A percentile compares a stretch with the other conserved stretches of the same genome.
These are phyloP conservation scores for Pseudoips prasinana DNA, from an alignment of 2,888 invertebrate genomes.

Conservation along the genomic window DNA sequence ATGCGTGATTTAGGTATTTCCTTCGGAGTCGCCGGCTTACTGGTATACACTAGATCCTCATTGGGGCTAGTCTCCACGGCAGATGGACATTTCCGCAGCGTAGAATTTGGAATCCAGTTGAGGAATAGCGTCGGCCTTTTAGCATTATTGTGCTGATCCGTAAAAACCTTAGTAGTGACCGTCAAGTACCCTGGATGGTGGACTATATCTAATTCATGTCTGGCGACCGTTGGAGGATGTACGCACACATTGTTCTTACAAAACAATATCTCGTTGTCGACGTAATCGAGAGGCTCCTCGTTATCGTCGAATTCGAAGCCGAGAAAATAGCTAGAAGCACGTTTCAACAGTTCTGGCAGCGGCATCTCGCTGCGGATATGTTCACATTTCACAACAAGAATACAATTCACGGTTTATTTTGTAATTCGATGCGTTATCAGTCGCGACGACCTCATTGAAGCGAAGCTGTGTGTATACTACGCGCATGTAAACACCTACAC, in stretches of 20 bases:
- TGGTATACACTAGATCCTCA: constrained; percentile 60
- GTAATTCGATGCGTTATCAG: constrained; percentile 45
- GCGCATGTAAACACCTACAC: constrained; percentile 76
- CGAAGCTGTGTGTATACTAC: constrained; percentile 63
- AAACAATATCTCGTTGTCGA: constrained; percentile 92
- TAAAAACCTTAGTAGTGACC: constrained; percentile 91
- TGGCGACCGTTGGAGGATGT: constrained; percentile 93
- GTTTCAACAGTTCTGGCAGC: constrained; percentile 87
- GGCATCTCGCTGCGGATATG: constrained; percentile 82
- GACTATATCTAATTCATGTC: constrained; percentile 91
- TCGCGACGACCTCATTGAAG: constrained; percentile 62
- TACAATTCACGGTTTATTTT: constrained; percentile 30
- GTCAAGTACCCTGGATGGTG: constrained; percentile 97
- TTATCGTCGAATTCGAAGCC: constrained; percentile 85
- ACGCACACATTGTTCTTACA: constrained; percentile 99
- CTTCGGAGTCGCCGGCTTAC: constrained; percentile 50
- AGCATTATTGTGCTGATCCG: constrained; percentile 88
- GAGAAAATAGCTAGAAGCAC: constrained; percentile 90
- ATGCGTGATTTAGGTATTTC: constrained; percentile 46
- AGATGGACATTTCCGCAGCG: constrained; percentile 92
- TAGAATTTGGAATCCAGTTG: constrained; percentile 97
- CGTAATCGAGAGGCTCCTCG: constrained; percentile 84
- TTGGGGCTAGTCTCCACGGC: constrained; percentile 84
- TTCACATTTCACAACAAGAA: constrained; percentile 60
- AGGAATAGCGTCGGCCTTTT: constrained; percentile 91